Conservation (phyloP, 1,140 invertebrate species). For the Drosophila carrolli region DNA sequence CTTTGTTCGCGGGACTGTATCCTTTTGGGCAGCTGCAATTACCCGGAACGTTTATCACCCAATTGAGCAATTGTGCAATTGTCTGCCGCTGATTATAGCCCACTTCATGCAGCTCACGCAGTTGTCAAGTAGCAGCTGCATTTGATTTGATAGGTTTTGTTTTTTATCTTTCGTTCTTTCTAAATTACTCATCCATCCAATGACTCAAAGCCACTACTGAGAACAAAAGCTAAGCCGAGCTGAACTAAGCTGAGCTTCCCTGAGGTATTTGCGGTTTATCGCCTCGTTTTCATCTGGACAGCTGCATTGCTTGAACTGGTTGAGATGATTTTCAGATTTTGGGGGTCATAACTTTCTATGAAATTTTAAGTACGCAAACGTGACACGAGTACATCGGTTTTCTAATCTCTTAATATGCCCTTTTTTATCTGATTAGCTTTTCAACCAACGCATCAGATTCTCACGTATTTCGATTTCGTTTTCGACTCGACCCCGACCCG, state of each 20-base stretch:
- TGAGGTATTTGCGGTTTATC: conserved; percentile 49
- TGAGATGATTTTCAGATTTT: conserved; percentile 40
- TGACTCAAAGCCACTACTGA: conserved; percentile 50
- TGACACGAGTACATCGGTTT: conserved; percentile 62
- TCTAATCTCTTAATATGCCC: conserved; percentile 76
- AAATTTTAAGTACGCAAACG: conserved; percentile 66
- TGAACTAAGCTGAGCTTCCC: conserved; percentile 1
- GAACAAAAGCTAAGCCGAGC: conserved; percentile 41
- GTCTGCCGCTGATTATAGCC: conserved; percentile 55
- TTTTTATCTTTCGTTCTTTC: not conserved
- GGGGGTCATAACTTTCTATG: conserved; percentile 68
- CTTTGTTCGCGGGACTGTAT: conserved; percentile 19
- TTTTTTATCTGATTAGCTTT: conserved; percentile 42
- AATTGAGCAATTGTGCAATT: conserved; percentile 48
- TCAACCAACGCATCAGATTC: conserved; percentile 39
- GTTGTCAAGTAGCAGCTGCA: conserved; percentile 33
- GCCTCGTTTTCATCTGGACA: conserved; percentile 38
- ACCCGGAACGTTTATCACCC: conserved; percentile 57
- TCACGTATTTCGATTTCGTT: conserved; percentile 71
- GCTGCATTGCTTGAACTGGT: conserved; percentile 32
- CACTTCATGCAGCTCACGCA: conserved; percentile 72
- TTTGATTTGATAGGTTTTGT: conserved; percentile 13
- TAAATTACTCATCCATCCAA: conserved; percentile 58
- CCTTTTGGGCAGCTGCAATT: conserved; percentile 64
- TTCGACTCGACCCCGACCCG: conserved; percentile 59